Base-by-base conservation (phyloP, 2,113 vertebrate genomes). In the Mesoclemmys tuberculata region DNA sequence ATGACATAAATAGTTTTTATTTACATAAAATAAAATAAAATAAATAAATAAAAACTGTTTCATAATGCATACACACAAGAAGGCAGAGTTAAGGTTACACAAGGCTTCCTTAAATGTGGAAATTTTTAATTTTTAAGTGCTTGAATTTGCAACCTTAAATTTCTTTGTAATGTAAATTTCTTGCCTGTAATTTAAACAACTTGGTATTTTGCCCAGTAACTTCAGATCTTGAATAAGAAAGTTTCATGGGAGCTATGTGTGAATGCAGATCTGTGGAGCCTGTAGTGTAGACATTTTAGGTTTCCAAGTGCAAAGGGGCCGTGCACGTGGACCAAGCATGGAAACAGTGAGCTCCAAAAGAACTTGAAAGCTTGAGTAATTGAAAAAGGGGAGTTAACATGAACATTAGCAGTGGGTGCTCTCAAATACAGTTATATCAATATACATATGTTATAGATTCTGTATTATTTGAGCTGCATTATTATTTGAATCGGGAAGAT, bases 271-370 rank as follows among this genome's bases (percentile, higher is more conserved):
- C 86, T 89, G 88, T 3, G 0, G 87, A 94, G 93, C 84, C 56
- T 88, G 2, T 95, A 87, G 93, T 88, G 2, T 95, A 87, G 93
- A 94, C 90, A 93, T 11, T 26, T 96, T 94, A 92, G 85, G 35
- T 91, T 95, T 96, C 88, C 77, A 58, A 48, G n/a, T 64, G 91
- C 51, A 93, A 93, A 93, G 95, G 88, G 89, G 96, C 84, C 77
- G 38, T 90, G 14, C 31, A 64, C 16, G 7, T 91, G 85, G 86
- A 91, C 88, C 90, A 92, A 96, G 90, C 92, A 90, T 85, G 95
- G 96, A 97, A 94, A 94, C 93, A 96, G 96, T 92, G 91, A 92
- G 61, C 80, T 93, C 88, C 95, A 94, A 89, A 92, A 86, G 2
- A 0, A 91, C 86, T 93, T 91, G 93, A 86, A 61, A 31, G 90